Conservation (phyloP, 2,888 invertebrate species). For the Axea sp. region DNA sequence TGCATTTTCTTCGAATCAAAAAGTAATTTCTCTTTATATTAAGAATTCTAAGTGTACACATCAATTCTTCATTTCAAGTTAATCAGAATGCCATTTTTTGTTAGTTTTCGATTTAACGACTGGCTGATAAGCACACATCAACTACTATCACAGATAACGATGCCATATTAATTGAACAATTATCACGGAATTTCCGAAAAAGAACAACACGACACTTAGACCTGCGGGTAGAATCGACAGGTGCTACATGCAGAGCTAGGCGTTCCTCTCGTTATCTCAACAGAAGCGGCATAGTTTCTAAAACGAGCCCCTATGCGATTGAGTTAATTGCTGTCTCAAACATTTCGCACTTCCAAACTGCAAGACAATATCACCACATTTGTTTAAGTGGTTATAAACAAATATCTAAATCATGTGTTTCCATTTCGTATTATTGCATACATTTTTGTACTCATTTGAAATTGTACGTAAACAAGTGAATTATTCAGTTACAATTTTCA, state of each 20-base stretch:
- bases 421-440: background rate
- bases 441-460: background rate
- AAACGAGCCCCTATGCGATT: constrained; percentile 63
- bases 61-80: too few species aligned
- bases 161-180: constrained; percentile 39
- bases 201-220: constrained; percentile 38
- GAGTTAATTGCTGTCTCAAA: constrained; percentile 60
- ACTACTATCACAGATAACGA: constrained; percentile 7
- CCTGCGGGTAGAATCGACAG: constrained; percentile 60
- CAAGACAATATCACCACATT: constrained; percentile 37
- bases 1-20: too few species aligned
- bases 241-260: constrained; percentile 58
- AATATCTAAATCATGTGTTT: too few species aligned
- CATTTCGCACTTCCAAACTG: constrained; percentile 52
- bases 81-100: too few species aligned
- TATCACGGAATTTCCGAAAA: constrained; percentile 40
- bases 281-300: constrained; percentile 63
- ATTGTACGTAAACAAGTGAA: background rate
- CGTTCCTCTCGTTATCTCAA: constrained; percentile 60
- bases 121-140: background rate
- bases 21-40: too few species aligned
- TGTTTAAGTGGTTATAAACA: constrained; percentile 1
- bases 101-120: too few species aligned
- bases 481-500: too few species aligned
- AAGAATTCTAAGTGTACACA: too few species aligned